Percentiles rank a stretch among this genome's conserved stretches.
phyloP scores from a whole-genome alignment of 2,113 vertebrate genomes.

The Lanius collurio region DNA sequence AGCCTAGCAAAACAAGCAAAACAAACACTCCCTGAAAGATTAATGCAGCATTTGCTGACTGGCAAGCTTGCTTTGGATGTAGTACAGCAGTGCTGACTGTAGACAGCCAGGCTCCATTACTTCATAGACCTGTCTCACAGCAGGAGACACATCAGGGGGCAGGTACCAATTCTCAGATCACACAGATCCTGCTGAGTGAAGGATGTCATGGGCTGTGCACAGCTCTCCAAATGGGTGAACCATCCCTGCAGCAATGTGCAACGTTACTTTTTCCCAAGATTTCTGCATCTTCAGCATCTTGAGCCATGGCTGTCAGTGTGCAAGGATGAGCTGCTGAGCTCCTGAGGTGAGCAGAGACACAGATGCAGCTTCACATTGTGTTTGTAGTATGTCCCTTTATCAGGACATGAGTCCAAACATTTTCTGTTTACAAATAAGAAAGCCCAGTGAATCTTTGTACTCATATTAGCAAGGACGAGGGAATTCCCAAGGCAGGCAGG shows the following conservation, averaged over 20 bases:
- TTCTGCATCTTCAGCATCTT: slow-evolving; percentile 74
- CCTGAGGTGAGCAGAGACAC: slow-evolving; percentile 76
- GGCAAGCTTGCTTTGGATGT: slow-evolving; percentile 28
- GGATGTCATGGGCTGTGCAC: slow-evolving; percentile 60
- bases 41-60: slow-evolving; percentile 20
- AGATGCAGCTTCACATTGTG: slow-evolving; percentile 66
- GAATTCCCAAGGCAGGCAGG: neutral
- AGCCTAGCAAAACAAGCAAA: slow-evolving; percentile 66
- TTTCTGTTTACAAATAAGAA: slow-evolving; percentile 66
- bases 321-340: slow-evolving; percentile 80
- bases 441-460: neutral
- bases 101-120: slow-evolving; percentile 56
- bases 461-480: neutral
- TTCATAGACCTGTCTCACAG: slow-evolving; percentile 77
- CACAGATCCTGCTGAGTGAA: slow-evolving; percentile 77
- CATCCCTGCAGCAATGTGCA: slow-evolving; percentile 67
- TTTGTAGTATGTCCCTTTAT: slow-evolving; percentile 73
- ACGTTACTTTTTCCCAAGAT: slow-evolving; percentile 49
- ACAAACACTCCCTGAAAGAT: slow-evolving; percentile 22
- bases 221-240: slow-evolving; percentile 73
- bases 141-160: slow-evolving; percentile 72
- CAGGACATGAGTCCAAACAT: slow-evolving; percentile 67
- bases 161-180: slow-evolving; percentile 81
- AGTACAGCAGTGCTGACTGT: neutral
- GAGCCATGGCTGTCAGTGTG: slow-evolving; percentile 50